phyloP scores from a whole-genome alignment of 1,140 invertebrate genomes.

The Diploscapter pachys region DNA sequence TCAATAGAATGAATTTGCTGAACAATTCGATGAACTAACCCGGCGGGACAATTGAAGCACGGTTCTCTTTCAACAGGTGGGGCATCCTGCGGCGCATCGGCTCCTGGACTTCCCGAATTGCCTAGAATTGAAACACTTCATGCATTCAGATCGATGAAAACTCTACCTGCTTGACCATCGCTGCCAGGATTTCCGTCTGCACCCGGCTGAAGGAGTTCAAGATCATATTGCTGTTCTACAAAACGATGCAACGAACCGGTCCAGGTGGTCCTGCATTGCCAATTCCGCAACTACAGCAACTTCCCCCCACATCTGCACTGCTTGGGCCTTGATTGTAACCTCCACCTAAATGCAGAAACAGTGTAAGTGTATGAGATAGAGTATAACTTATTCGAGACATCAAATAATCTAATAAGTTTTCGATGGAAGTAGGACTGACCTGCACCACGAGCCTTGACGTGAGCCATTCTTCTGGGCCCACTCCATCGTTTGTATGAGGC shows the following conservation, averaged over 20 bases:
- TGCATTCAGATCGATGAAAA: slow-evolving; percentile 17
- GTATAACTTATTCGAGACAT: no score
- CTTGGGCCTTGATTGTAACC: slow-evolving; percentile 7
- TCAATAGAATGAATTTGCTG: no score
- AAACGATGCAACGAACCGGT: not conserved
- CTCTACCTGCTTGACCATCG: slow-evolving; percentile 17
- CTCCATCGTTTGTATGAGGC: not conserved
- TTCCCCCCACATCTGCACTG: slow-evolving; percentile 23
- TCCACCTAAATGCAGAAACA: not conserved
- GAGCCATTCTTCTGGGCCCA: slow-evolving; percentile 11
- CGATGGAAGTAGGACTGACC: not conserved
- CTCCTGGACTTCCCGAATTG: slow-evolving; percentile 18
- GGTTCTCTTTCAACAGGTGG: no score
- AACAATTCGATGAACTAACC: no score
- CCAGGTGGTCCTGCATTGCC: slow-evolving; percentile 34
- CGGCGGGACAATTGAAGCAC: no score
- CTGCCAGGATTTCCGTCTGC: slow-evolving; percentile 27
- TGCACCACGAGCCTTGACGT: slow-evolving; percentile 20
- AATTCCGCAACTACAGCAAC: slow-evolving; percentile 35
- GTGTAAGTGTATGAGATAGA: no score
- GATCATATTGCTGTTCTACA: no score
- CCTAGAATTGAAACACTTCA: not conserved
- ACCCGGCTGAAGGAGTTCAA: slow-evolving; percentile 1
- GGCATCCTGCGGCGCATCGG: no score
- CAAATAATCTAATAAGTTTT: no score